These are phyloP conservation scores for Danio aesculapii DNA, from an alignment of 2,797 vertebrate genomes.

Conservation along the genomic window DNA sequence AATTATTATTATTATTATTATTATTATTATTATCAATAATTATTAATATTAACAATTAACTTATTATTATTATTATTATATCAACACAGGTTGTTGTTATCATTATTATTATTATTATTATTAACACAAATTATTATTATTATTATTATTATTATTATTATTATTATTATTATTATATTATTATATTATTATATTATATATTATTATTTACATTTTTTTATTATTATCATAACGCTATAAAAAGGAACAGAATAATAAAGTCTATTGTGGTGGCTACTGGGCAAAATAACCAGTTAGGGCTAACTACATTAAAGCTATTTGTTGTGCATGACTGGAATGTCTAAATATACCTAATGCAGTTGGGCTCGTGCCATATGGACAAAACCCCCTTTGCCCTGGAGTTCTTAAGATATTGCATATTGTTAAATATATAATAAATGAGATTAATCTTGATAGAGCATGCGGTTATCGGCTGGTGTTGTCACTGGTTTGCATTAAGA, in stretches of 20 bases:
- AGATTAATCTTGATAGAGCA: conserved; percentile 27
- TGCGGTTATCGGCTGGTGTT: conserved; percentile 28
- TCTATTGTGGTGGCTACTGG: neutral
- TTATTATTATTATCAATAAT: no score
- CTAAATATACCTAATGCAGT: conserved; percentile 12
- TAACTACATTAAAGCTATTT: conserved; percentile 7
- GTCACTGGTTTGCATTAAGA: conserved; percentile 19
- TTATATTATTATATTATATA: no score
- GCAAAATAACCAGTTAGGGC: neutral
- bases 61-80: no score
- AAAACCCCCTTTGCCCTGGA: conserved; percentile 19
- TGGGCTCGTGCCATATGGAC: conserved; percentile 26
- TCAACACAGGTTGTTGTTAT: no score
- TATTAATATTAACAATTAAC: no score
- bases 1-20: no score
- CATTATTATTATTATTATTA: no score
- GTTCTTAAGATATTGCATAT: conserved; percentile 31
- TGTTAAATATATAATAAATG: conserved; percentile 34
- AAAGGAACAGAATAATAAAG: neutral
- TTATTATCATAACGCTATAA: no score
- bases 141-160: no score
- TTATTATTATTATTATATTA: no score
- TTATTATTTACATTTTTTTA: no score
- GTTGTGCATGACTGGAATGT: conserved; percentile 3
- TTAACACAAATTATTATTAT: no score